Base-by-base conservation (phyloP, 2,797 vertebrate species). In the Odontamblyopus lacepedii region DNA sequence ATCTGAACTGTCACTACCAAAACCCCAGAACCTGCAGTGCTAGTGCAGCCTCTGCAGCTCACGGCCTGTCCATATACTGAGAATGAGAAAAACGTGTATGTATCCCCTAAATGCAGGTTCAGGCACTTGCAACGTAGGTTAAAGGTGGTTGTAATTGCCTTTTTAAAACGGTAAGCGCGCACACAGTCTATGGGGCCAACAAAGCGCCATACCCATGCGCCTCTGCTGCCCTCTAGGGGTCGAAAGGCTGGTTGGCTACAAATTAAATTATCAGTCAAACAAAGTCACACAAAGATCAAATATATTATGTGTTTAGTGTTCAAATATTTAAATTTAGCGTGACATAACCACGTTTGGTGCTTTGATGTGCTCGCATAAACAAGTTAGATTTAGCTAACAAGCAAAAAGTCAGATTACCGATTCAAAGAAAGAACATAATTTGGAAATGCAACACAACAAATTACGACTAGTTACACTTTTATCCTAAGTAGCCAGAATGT, bases 211-310 rank as follows among this genome's bases (percentile, higher is more conserved):
- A 6, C 74, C 7, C 35, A 38, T 8, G 35, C 35, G 6, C 35
- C 35, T 77, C 72, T 75, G 84, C 75, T 70, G 77, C 72, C 80
- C 73, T 81, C 91, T 87, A 79, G 76, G 29, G 88, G 75, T 63
- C 27, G 71, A 67, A 19, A 53, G 4, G 29, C 2, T 15, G 4
- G 29, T 15, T 15, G 12, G 15, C 11, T 6, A 60, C 56, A 27
- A 12, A 5, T 59, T 26, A 38, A 38, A 38, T 9, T 9, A 38
- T 29, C 11, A 12, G 56, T 29, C 23, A 41, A 44, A 9, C 2
- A 0, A 32, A 35, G 4, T 29, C 23, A 41, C 26, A 9, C 2
- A 0, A 32, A 35, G 4, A 63, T 19, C 12, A 60, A 35, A 41
- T 41, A 41, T 5, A 5, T 38, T 1, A 23, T n/a, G 5, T 5